A percentile compares a stretch with the other conserved stretches of the same genome.
Conservation (phyloP, 2,888 invertebrate genomes). For the Rhagium mordax region DNA sequence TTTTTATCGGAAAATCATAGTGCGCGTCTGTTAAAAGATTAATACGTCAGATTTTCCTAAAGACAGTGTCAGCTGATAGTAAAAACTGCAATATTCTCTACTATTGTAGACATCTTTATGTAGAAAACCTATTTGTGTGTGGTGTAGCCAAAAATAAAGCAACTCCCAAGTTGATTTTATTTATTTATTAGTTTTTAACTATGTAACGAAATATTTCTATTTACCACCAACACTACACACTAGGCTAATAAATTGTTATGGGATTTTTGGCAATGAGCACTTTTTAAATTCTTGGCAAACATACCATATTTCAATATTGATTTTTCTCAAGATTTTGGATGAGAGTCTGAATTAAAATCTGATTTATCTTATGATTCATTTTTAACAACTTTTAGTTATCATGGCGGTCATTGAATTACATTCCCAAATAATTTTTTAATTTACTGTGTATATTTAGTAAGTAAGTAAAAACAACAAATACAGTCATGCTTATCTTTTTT, state of each 20-base stretch:
- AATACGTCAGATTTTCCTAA: too few relatives aligned
- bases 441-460: background rate
- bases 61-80: too few relatives aligned
- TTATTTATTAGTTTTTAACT: background rate
- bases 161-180: too few relatives aligned
- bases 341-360: background rate
- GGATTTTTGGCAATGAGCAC: background rate
- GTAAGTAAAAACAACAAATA: conserved; percentile 14
- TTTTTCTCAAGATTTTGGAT: background rate
- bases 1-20: too few relatives aligned
- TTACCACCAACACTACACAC: background rate
- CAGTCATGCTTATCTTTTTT: conserved; percentile 4
- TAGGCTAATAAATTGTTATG: background rate
- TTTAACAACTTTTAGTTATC: too few relatives aligned
- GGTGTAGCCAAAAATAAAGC: too few relatives aligned
- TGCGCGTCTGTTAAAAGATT: too few relatives aligned
- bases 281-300: background rate
- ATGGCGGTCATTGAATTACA: background rate
- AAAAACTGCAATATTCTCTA: too few relatives aligned
- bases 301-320: background rate
- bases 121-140: too few relatives aligned
- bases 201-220: background rate
- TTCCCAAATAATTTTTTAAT: background rate
- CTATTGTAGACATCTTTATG: too few relatives aligned
- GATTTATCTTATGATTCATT: background rate